phyloP scores from a whole-genome alignment of 2,888 invertebrate species.

The Drosophila borborema region DNA sequence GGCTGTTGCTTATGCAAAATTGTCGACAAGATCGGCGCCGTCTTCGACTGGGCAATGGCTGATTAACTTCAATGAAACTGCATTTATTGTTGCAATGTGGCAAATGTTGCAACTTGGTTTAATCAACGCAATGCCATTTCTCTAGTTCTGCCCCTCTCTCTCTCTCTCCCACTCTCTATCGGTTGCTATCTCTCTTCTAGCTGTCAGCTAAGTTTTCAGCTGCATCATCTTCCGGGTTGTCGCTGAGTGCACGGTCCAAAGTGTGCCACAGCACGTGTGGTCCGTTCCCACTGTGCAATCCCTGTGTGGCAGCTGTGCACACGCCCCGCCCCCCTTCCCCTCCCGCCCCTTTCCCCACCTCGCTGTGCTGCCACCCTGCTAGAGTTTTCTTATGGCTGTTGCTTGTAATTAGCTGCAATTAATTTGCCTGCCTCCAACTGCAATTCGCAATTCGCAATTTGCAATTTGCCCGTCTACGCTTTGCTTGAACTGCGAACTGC shows the following conservation, averaged over 20 bases:
- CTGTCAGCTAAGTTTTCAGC: conserved; percentile 40
- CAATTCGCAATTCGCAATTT: conserved; percentile 2
- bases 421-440: conserved; percentile 61
- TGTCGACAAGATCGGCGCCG: conserved; percentile 53
- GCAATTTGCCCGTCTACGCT: conserved; percentile 19
- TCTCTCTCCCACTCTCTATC: neutral
- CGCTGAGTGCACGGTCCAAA: conserved; percentile 2
- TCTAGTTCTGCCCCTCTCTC: conserved; percentile 12
- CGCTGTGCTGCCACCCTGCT: neutral
- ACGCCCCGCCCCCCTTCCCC: too few species aligned
- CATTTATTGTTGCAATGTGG: conserved; percentile 69
- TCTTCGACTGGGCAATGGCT: conserved; percentile 55
- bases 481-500: conserved; percentile 33
- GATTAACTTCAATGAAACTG: conserved; percentile 79
- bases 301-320: conserved; percentile 12
- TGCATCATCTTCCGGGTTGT: conserved; percentile 69
- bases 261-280: conserved; percentile 57
- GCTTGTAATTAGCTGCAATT: conserved; percentile 73
- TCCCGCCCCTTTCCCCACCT: neutral
- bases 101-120: conserved; percentile 62
- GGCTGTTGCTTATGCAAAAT: conserved; percentile 53
- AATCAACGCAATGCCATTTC: conserved; percentile 67
- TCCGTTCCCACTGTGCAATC: conserved; percentile 28
- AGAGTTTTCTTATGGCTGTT: conserved; percentile 20
- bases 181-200: neutral